phyloP scores from a whole-genome alignment of 2,888 invertebrate genomes.

The Phaedon cochleariae region DNA sequence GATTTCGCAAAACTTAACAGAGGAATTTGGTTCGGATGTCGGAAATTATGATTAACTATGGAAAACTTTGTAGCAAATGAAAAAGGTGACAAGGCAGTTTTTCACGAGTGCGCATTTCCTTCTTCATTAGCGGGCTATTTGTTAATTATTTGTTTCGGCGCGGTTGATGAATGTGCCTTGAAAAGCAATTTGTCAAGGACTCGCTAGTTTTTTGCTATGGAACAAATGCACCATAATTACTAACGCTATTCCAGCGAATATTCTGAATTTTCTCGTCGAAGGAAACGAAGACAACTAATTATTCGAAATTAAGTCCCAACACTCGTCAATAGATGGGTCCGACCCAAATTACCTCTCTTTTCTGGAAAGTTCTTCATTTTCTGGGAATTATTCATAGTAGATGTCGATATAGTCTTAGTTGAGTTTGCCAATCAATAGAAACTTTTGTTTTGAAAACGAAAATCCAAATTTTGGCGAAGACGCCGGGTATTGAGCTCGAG shows the following conservation, averaged over 20 bases:
- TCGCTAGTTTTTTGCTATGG: neutral
- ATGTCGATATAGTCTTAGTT: too few relatives aligned
- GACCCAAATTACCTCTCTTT: too few relatives aligned
- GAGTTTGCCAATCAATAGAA: too few relatives aligned
- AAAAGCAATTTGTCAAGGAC: neutral
- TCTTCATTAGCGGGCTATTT: constrained; percentile 14
- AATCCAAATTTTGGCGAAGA: too few relatives aligned
- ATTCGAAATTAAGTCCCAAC: too few relatives aligned
- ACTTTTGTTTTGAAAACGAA: too few relatives aligned
- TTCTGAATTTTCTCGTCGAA: too few relatives aligned
- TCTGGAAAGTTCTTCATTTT: too few relatives aligned
- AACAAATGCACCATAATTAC: neutral
- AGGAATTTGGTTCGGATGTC: constrained; percentile 26
- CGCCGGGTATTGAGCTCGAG: too few relatives aligned
- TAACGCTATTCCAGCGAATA: neutral
- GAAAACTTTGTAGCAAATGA: constrained; percentile 26
- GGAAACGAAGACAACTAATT: too few relatives aligned
- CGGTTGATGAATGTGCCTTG: neutral
- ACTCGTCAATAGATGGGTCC: too few relatives aligned
- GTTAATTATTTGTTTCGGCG: constrained; percentile 9
- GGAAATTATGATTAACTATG: constrained; percentile 29
- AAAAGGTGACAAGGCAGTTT: constrained; percentile 28
- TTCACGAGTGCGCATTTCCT: constrained; percentile 22
- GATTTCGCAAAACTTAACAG: constrained; percentile 22
- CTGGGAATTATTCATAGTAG: too few relatives aligned